A percentile compares a stretch with the other conserved stretches of the same genome.
These are phyloP conservation scores for Limnephilus rhombicus DNA, from an alignment of 2,888 invertebrate genomes.

Conservation along the genomic window DNA sequence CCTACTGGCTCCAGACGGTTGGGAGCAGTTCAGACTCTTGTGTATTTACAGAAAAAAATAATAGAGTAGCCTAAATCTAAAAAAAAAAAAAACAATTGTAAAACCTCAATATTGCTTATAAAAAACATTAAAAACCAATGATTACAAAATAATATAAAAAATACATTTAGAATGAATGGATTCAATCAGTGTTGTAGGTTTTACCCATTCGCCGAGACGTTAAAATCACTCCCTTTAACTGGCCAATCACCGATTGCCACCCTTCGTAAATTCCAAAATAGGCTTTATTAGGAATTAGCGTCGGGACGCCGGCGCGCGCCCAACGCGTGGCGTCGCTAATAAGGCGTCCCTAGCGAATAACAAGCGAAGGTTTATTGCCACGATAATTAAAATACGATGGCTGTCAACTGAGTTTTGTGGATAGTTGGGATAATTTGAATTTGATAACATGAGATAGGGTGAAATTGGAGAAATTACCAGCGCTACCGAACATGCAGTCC, in stretches of 20 bases:
- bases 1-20: too few species aligned
- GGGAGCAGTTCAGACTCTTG: too few species aligned
- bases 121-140: neutral
- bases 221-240: neutral
- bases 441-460: neutral
- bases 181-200: neutral
- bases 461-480: neutral
- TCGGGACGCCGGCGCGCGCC: constrained; percentile 26
- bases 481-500: neutral
- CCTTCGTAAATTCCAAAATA: constrained; percentile 7
- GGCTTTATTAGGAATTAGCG: constrained; percentile 36
- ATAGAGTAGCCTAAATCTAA: too few species aligned
- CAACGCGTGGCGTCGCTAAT: constrained; percentile 30
- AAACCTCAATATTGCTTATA: too few species aligned
- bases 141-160: neutral
- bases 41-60: too few species aligned
- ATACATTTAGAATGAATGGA: neutral
- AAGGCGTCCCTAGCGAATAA: neutral
- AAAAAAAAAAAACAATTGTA: too few species aligned
- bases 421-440: constrained; percentile 29
- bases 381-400: constrained; percentile 14
- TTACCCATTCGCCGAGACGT: neutral
- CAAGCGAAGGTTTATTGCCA: neutral
- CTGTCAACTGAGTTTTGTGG: constrained; percentile 17
- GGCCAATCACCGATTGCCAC: constrained; percentile 15